Base-by-base conservation (phyloP, 1,140 invertebrate species). In the Drosophila sproati region DNA sequence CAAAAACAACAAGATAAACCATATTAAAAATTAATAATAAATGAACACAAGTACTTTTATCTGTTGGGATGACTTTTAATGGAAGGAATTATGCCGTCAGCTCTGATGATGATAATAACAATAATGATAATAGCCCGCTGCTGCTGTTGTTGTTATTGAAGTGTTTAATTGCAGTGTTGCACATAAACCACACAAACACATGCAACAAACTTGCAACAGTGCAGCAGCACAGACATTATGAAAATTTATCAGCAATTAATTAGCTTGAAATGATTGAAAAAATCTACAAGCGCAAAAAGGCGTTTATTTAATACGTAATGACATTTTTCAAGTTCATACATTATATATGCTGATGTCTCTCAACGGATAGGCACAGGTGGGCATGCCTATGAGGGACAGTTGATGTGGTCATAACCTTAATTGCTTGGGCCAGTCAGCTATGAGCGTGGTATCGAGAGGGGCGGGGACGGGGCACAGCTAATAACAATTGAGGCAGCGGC, bases 131-230 rank as follows among this genome's bases (percentile, higher is more conserved):
- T 52, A 32, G 20, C 28, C 29, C 32, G 28, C 5, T 2, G 4
- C 5, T 29, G n/a, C 7, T 20, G 20, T 20, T 20, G 20, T 20
- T 60, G 31, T 39, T 34, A 34, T 10, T 62, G 67, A 69, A 87
- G 75, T 75, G 59, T 78, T 86, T 86, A 86, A 86, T 78, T 80
- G 63, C 35, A 35, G 51, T 78, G 80, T 51, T 75, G 74, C 77
- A 78, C 67, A 10, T 66, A 72, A 67, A 64, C 62, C 34, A 32
- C 20, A 52, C 56, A 78, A 75, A 76, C 73, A 57, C 55, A 61
- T 68, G 63, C 51, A 51, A 31, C 35, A 34, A 47, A 64, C 5
- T 31, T 50, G 32, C 62, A 45, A n/a, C 57, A 51, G 6, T 10
- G 37, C n/a, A 20, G 20, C 20, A 20, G 20, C 20, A 20, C 20